Evolutionary conservation across 2,113 vertebrate genomes (phyloP).

Genomic region (Butorides virescens): DNA sequence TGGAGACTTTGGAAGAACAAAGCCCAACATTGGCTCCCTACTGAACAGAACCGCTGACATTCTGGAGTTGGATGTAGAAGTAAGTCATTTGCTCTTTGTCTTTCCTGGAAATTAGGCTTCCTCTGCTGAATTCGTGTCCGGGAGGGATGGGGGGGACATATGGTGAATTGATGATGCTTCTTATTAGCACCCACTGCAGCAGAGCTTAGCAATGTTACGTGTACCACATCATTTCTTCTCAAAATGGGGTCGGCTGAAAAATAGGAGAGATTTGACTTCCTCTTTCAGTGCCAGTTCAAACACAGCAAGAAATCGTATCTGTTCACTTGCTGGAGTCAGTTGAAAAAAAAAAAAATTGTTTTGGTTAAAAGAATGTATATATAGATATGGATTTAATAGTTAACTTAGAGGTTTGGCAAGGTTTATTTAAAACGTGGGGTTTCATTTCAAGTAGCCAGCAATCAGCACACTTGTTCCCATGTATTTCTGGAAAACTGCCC

Average conservation of each 20-base stretch:
- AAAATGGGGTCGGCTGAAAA: background rate
- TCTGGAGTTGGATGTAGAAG: slow-evolving; percentile 95
- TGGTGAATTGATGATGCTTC: background rate
- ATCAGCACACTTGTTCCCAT: background rate
- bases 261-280: background rate
- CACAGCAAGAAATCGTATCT: background rate
- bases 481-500: background rate
- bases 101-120: background rate
- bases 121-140: background rate
- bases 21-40: slow-evolving; percentile 88
- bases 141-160: background rate
- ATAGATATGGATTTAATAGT: background rate
- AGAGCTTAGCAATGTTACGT: background rate
- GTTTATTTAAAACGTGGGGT: background rate
- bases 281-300: background rate
- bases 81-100: slow-evolving; percentile 47
- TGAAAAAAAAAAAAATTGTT: background rate
- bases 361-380: background rate
- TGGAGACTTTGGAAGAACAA: slow-evolving; percentile 96
- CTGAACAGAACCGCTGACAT: slow-evolving; percentile 90
- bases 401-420: background rate
- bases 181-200: background rate
- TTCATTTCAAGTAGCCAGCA: background rate
- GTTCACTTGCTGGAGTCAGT: background rate
- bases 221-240: background rate